Base-by-base conservation (phyloP, 1,140 invertebrate species). In the Calosoma granatense region DNA sequence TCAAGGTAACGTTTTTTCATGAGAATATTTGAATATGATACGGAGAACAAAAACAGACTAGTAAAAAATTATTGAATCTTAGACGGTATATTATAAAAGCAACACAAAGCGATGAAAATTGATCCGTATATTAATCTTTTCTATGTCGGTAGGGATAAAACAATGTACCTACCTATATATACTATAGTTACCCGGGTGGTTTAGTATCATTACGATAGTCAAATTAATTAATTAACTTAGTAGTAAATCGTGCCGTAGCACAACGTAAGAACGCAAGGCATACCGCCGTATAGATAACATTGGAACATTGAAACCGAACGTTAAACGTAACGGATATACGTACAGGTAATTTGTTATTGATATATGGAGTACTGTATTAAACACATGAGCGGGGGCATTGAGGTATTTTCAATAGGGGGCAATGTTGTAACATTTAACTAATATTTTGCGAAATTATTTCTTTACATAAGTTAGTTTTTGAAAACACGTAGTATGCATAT, bases 161-260 rank as follows among this genome's bases (percentile, higher is more conserved):
- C 26, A 36, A 36, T 36, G n/a, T n/a, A n/a, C n/a, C n/a, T n/a
- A n/a, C n/a, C n/a, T n/a, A n/a, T n/a, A n/a, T n/a, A n/a, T n/a
- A n/a, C n/a, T n/a, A n/a, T n/a, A n/a, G n/a, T n/a, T n/a, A n/a
- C n/a, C n/a, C 26, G 26, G 26, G 6, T 30, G 26, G 14, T 12
- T 17, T 17, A 11, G 9, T 17, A 47, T 47, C 17, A 47, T 47
- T 4, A 47, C 17, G 15, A 47, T 47, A 47, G 41, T 47, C 41
- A 47, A 47, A 47, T 47, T 47, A 47, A 47, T 47, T 47, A 47
- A 47, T 47, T 47, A 47, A 47, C 41, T 47, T 47, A 47, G 17
- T 47, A 47, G 3, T 47, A 47, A 47, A 47, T 47, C 41, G 41
- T 47, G 26, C 26, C n/a, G 26, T n/a, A n/a, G 26, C n/a, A n/a